A percentile compares a stretch with the other conserved stretches of the same genome.
phyloP scores from a whole-genome alignment of 2,113 vertebrate genomes.

The Phrynosoma platyrhinos region DNA sequence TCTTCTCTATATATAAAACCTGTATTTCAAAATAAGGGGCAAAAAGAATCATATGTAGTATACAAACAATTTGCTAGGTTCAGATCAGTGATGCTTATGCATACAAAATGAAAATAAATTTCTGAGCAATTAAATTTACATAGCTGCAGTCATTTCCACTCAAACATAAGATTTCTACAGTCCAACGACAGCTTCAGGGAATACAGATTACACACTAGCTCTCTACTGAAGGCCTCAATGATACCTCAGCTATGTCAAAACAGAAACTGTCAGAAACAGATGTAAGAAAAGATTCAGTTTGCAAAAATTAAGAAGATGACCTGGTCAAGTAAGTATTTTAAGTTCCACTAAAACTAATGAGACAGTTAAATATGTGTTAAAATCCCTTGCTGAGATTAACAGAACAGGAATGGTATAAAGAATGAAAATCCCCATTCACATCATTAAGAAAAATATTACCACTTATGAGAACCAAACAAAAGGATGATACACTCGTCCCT shows the following conservation, averaged over 20 bases:
- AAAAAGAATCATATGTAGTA: background rate
- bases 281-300: background rate
- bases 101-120: constrained; percentile 20
- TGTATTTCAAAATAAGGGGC: too few relatives aligned
- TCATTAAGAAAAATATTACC: background rate
- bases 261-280: constrained; percentile 28
- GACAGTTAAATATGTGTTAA: background rate
- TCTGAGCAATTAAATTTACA: constrained; percentile 12
- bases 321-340: background rate
- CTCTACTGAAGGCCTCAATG: constrained; percentile 55
- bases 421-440: background rate
- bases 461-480: background rate
- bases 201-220: constrained; percentile 4
- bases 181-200: background rate
- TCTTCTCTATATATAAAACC: too few relatives aligned
- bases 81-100: background rate
- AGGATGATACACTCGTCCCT: too few relatives aligned
- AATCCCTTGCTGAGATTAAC: too few relatives aligned
- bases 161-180: background rate
- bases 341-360: background rate
- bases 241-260: constrained; percentile 65
- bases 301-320: too few relatives aligned
- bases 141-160: background rate
- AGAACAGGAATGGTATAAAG: too few relatives aligned
- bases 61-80: background rate